Evolutionary conservation across 37 sponge, comb jelly and placozoan species (phyloP).

Genomic region (Bolinopsis microptera): DNA sequence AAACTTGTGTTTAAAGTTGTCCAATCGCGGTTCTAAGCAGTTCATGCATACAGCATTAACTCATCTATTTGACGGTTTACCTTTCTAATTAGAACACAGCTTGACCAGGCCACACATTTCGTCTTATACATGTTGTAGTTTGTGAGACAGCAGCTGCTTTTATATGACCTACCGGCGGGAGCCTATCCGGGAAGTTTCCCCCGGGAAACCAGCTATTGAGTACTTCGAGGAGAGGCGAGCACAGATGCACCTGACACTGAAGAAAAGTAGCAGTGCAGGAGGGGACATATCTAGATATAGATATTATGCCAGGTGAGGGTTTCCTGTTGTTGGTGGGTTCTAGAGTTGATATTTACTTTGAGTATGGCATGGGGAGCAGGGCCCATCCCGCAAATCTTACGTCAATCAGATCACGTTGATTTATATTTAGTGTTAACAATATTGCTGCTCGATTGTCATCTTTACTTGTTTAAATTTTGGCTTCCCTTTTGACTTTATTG

Average conservation of each 20-base stretch:
- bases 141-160: not conserved
- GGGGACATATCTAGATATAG: constrained; percentile 7
- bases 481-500: too few species aligned
- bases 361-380: too few species aligned
- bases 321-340: not conserved
- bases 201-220: not conserved
- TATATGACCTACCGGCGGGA: not conserved
- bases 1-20: not conserved
- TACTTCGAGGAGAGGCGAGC: not conserved
- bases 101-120: not conserved
- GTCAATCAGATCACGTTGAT: too few species aligned
- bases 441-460: too few species aligned
- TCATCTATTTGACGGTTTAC: not conserved
- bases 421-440: too few species aligned
- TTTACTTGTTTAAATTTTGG: too few species aligned
- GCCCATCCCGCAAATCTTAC: too few species aligned
- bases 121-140: not conserved
- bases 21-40: not conserved
- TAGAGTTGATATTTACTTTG: too few species aligned
- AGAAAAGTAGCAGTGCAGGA: constrained; percentile 9
- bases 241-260: not conserved
- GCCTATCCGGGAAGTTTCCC: not conserved
- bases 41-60: not conserved
- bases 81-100: not conserved
- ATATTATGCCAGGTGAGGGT: not conserved